A percentile compares a stretch with the other conserved stretches of the same genome.
Conservation (phyloP, 2,888 invertebrate species). For the Microdon myrmicae region DNA sequence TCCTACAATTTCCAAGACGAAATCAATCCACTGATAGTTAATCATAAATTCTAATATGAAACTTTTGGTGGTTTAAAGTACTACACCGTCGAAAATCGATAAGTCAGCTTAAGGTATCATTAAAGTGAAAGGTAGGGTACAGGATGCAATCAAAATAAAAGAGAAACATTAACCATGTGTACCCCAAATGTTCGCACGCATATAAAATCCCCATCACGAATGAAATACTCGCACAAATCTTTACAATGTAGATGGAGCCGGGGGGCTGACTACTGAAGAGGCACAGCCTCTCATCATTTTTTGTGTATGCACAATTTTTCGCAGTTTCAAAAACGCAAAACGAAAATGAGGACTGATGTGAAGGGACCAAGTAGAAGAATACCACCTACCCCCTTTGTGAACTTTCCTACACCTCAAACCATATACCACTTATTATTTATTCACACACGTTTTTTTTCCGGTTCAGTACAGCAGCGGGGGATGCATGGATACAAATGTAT, state of each 20-base stretch:
- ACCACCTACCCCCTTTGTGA: constrained; percentile 11
- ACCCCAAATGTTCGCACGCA: constrained; percentile 57
- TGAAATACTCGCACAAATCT: constrained; percentile 30
- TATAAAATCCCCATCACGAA: constrained; percentile 20
- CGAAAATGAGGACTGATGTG: constrained; percentile 27
- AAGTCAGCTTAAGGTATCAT: too few species aligned
- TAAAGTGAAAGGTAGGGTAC: too few species aligned
- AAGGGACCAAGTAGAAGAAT: constrained; percentile 28
- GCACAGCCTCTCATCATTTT: constrained; percentile 47
- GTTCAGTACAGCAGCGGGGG: neutral
- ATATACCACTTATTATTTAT: constrained; percentile 33
- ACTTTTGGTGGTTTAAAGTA: too few species aligned
- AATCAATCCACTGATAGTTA: too few species aligned
- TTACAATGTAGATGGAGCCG: constrained; percentile 5
- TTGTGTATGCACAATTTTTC: constrained; percentile 46
- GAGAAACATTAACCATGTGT: too few species aligned
- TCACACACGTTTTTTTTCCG: constrained; percentile 20
- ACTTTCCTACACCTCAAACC: neutral
- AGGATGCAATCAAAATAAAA: too few species aligned
- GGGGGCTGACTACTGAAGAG: constrained; percentile 8
- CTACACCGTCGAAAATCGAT: too few species aligned
- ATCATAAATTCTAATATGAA: too few species aligned
- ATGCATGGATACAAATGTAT: neutral
- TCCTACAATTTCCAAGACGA: too few species aligned
- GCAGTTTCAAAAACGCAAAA: constrained; percentile 38